phyloP scores from a whole-genome alignment of 2,797 vertebrate genomes.

The Adrianichthys oophorus region DNA sequence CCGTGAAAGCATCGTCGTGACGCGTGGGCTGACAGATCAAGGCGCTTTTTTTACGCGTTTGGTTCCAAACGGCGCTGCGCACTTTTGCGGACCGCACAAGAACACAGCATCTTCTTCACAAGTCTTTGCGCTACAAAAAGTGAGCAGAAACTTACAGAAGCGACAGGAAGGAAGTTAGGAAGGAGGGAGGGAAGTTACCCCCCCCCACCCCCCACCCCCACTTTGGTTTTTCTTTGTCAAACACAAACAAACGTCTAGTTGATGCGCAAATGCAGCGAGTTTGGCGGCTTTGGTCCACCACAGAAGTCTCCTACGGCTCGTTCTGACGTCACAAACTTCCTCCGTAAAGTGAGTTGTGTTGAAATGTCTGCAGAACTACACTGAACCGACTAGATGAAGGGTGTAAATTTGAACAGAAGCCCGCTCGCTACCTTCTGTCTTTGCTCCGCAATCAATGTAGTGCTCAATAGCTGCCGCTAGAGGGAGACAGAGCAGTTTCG shows the following conservation, averaged over 20 bases:
- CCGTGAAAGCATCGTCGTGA: slow-evolving; percentile 38
- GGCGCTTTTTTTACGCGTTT: neutral
- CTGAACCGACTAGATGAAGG: neutral
- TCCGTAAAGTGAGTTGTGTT: neutral
- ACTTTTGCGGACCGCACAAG: slow-evolving; percentile 34
- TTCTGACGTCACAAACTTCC: neutral
- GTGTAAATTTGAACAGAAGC: neutral
- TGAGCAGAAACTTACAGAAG: neutral
- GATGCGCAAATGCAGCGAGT: neutral
- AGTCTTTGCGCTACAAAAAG: neutral
- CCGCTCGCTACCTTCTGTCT: slow-evolving; percentile 10
- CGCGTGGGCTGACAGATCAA: slow-evolving; percentile 4
- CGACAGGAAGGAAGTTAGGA: slow-evolving; percentile 12
- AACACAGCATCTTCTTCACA: slow-evolving; percentile 29
- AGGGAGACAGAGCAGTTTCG: slow-evolving; percentile 39
- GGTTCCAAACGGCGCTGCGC: neutral
- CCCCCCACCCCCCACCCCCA: fast-evolving
- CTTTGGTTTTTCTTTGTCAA: neutral
- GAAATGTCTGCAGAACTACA: neutral
- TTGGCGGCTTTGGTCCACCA: slow-evolving; percentile 1
- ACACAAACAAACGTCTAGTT: slow-evolving; percentile 2
- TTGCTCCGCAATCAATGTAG: slow-evolving; percentile 7
- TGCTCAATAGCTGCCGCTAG: slow-evolving; percentile 37
- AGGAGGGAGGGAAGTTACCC: slow-evolving; percentile 6
- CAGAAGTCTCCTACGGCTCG: neutral